Conservation (phyloP, 2,888 invertebrate species). For the Hirudinaria manillensis region DNA sequence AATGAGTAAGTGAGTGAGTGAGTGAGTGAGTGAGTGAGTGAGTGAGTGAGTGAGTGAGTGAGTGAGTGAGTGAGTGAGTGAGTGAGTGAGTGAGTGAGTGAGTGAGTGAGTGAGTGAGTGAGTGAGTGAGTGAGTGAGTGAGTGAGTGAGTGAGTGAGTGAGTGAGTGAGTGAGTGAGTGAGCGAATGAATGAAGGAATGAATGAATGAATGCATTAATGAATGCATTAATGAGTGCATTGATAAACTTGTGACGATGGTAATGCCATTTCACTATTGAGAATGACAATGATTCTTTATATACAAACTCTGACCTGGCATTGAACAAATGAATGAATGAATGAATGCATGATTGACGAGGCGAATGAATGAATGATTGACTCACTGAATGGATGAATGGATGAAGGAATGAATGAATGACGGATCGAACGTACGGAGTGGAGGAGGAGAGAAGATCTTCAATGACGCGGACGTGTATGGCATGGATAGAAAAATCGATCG, state of each 20-base stretch:
- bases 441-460: neutral
- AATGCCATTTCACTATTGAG: too few relatives aligned
- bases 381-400: constrained; percentile 8
- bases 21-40: too few relatives aligned
- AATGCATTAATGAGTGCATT: neutral
- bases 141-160: neutral
- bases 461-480: neutral
- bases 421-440: neutral
- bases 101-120: neutral
- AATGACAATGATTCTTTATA: neutral
- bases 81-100: neutral
- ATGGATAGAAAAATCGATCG: neutral
- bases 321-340: neutral
- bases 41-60: neutral
- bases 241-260: neutral
- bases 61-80: neutral
- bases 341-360: neutral
- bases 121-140: neutral
- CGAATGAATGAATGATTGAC: constrained; percentile 6
- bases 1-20: too few relatives aligned
- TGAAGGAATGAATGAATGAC: constrained; percentile 7
- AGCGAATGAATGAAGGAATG: constrained; percentile 12
- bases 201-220: neutral
- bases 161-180: neutral
- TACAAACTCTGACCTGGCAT: neutral